A percentile compares a stretch with the other conserved stretches of the same genome.
Conservation (phyloP, 2,797 vertebrate species). For the Eulemur mongoz region DNA sequence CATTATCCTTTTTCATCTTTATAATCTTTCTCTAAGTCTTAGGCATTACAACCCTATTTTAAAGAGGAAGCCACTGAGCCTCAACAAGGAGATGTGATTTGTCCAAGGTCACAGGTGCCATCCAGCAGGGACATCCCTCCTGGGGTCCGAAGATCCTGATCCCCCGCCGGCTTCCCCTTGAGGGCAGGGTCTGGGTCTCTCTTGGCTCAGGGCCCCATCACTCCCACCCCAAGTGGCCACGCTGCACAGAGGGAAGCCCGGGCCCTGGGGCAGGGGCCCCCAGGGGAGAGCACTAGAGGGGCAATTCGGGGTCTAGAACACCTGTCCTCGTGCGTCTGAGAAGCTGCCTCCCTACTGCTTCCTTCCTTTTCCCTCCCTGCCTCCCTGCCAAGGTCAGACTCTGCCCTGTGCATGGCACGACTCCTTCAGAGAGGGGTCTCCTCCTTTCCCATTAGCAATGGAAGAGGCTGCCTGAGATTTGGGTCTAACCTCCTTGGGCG, state of each 20-base stretch:
- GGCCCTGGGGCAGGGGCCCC: background rate
- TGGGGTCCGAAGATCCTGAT: background rate
- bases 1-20: background rate
- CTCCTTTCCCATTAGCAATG: background rate
- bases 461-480: background rate
- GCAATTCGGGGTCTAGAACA: background rate
- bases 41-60: background rate
- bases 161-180: background rate
- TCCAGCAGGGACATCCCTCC: background rate
- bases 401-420: accelerated
- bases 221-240: too few species aligned
- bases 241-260: background rate
- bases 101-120: background rate
- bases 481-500: background rate
- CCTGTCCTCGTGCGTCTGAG: accelerated
- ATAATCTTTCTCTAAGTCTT: background rate
- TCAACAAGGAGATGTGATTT: background rate
- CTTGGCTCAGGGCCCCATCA: background rate
- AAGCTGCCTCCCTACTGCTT: background rate
- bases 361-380: background rate
- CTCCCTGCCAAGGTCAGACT: background rate
- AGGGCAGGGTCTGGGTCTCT: background rate
- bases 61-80: background rate
- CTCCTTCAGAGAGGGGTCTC: background rate
- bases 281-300: background rate